Percentiles rank a stretch among this genome's conserved stretches.
Conservation (phyloP, 2,113 vertebrate species). For the Zosterops japonicus region DNA sequence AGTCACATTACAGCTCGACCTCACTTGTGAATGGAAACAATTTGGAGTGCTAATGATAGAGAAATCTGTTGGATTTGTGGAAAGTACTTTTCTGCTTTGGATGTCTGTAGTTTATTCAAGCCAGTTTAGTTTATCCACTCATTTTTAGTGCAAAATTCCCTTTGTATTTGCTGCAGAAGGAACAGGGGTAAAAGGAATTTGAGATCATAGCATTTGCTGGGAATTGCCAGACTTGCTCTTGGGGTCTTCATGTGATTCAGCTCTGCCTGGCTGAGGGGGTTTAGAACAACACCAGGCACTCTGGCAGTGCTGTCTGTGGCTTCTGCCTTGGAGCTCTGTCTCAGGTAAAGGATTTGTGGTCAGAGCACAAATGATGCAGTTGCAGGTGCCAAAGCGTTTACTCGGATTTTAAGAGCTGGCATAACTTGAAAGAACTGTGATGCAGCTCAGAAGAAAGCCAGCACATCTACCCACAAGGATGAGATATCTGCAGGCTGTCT, state of each 20-base stretch:
- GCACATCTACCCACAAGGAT: rapidly evolving
- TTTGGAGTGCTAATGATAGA: neutral
- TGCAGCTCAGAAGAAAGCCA: neutral
- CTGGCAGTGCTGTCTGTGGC: neutral
- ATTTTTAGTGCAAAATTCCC: neutral
- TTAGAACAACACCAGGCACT: neutral
- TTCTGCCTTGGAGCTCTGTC: neutral
- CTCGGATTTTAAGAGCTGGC: neutral
- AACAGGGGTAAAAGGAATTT: neutral
- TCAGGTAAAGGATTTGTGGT: neutral
- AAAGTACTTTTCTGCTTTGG: neutral
- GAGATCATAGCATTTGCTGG: neutral
- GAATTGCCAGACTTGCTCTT: neutral
- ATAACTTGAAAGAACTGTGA: neutral
- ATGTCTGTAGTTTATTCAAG: neutral
- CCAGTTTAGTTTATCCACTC: neutral
- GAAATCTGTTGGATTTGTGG: neutral
- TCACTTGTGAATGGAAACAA: neutral
- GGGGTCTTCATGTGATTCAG: neutral
- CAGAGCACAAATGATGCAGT: neutral
- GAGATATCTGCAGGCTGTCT: neutral
- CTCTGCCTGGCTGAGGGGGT: neutral
- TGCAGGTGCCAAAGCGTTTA: neutral
- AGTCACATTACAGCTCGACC: neutral
- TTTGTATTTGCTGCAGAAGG: neutral